Evolutionary conservation across 2,888 invertebrate genomes (phyloP).

Genomic region (Cerastis rubricosa): DNA sequence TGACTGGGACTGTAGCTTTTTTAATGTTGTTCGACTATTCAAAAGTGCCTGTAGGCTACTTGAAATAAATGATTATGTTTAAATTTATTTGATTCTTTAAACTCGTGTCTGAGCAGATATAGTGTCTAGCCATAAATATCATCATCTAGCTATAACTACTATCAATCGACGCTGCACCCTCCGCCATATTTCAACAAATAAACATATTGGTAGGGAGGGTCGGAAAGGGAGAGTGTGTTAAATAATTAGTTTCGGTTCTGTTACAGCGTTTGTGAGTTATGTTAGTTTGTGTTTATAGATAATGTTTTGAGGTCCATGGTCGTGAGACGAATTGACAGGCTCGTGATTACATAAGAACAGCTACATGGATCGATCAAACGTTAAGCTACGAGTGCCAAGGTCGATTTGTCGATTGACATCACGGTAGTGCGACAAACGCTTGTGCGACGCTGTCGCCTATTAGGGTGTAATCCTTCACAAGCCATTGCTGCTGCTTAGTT

Average conservation of each 20-base stretch:
- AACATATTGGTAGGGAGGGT: constrained; percentile 47
- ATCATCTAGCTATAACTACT: constrained; percentile 3
- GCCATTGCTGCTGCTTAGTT: too few species aligned
- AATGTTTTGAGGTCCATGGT: not conserved
- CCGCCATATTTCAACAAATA: constrained; percentile 57
- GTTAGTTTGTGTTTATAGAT: constrained; percentile 16
- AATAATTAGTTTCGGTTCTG: constrained; percentile 61
- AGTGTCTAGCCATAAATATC: not conserved
- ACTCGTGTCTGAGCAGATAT: not conserved
- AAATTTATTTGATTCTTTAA: too few species aligned
- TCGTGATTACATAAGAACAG: not conserved
- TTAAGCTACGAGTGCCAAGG: not conserved
- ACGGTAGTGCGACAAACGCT: too few species aligned
- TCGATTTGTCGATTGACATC: too few species aligned
- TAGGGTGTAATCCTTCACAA: too few species aligned
- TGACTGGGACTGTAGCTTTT: too few species aligned
- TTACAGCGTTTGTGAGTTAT: constrained; percentile 22
- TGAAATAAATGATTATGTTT: too few species aligned
- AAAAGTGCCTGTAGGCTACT: too few species aligned
- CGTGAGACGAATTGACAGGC: not conserved
- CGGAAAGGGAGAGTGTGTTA: constrained; percentile 34
- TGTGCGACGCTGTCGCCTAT: too few species aligned
- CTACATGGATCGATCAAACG: not conserved
- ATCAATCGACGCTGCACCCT: constrained; percentile 45
- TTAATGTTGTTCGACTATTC: too few species aligned